Base-by-base conservation (phyloP, 1,140 invertebrate genomes). In the Eupristina koningsbergeri region DNA sequence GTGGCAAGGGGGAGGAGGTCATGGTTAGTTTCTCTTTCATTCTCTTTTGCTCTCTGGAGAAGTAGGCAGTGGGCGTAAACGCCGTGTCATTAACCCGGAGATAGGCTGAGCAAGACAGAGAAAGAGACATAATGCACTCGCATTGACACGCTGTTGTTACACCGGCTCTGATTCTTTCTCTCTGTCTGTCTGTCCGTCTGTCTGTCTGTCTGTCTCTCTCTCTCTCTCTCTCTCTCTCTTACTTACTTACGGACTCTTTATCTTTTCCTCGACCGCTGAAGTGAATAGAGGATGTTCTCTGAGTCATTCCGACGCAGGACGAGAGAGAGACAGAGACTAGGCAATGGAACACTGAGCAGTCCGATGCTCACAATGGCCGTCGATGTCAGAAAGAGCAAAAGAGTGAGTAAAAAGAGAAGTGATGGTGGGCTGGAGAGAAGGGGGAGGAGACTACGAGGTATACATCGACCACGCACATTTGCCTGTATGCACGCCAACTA, bases 31-130 rank as follows among this genome's bases (percentile, higher is more conserved):
- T 77, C 53, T 71, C 22, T 3, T 15, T 41, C 36, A n/a, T 0
- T 71, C 39, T 71, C 67, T 41, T 22, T 71, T 17, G 9, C 19
- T 53, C 50, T 41, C 11, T 41, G 9, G 31, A 29, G 31, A 13
- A 64, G 76, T 29, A 73, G 71, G 26, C 22, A 34, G 34, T 84
- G 53, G 83, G 83, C 69, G 77, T 75, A 84, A 84, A 84, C 53
- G 58, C 73, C 53, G 77, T 74, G 69, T 47, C 50, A 80, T 74
- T 84, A 75, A 47, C 31, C 34, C 29, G 45, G 73, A 34, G 73
- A 34, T 36, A 36, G 58, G 31, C 47, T 19, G 67, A 78, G 63
- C 41, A 50, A 76, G 50, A 3, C 22, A 67, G 19, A 76, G 74
- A 58, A 34, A 29, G 1, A 39, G 31, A 34, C 8, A 76, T 29